These are phyloP conservation scores for Cryptus armator DNA, from an alignment of 2,888 invertebrate genomes.

Conservation along the genomic window DNA sequence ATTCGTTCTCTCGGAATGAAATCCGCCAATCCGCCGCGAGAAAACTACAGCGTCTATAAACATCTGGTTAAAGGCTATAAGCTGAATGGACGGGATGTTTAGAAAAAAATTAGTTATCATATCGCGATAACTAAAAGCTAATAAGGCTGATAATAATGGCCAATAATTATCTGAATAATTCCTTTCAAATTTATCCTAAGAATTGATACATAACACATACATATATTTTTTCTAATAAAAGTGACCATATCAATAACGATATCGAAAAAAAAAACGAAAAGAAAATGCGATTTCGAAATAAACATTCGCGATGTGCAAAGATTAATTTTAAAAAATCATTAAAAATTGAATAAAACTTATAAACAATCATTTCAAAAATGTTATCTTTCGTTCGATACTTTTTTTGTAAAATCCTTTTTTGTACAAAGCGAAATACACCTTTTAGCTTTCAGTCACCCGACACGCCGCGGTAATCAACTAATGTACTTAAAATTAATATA, in stretches of 20 bases:
- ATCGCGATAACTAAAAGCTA: constrained; percentile 17
- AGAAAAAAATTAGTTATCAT: constrained; percentile 67
- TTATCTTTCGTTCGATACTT: constrained; percentile 28
- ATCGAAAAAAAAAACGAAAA: constrained; percentile 3
- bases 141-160: neutral
- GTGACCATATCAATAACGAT: neutral
- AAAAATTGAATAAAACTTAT: neutral
- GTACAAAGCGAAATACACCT: constrained; percentile 52
- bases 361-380: constrained; percentile 66
- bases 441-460: constrained; percentile 67
- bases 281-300: neutral
- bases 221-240: neutral
- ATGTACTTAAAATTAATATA: constrained; percentile 73
- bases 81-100: constrained; percentile 73
- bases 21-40: constrained; percentile 37
- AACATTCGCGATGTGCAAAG: neutral
- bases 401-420: neutral
- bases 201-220: constrained; percentile 1
- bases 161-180: neutral
- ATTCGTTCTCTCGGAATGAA: neutral
- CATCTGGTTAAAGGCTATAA: constrained; percentile 70
- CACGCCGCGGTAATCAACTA: constrained; percentile 66
- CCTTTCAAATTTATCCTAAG: constrained; percentile 32
- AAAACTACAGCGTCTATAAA: constrained; percentile 64
- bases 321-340: neutral